Base-by-base conservation (phyloP, 2,888 invertebrate species). In the Troides aeacus region DNA sequence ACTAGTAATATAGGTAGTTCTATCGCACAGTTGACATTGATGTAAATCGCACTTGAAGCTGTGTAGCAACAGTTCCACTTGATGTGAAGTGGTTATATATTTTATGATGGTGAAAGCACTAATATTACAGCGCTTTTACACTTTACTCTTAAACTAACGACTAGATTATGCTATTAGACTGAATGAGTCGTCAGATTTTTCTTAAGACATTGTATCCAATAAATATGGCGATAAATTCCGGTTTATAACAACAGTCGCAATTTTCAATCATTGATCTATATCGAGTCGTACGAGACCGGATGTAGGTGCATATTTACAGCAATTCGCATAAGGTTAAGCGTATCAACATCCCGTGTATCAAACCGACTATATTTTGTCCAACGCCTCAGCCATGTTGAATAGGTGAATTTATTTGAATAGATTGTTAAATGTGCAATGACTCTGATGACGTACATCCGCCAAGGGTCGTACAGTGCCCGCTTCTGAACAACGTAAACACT, bases 291-390 rank as follows among this genome's bases (percentile, higher is more conserved):
- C 46, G 46, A n/a, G n/a, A n/a, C n/a, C 18, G 53, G 53, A n/a
- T n/a, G 18, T 8, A 53, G 53, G n/a, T 18, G n/a, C 10, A n/a
- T 50, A 21, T 62, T 56, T 56, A 56, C 21, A 18, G 30, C 8
- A 18, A 36, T 50, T 30, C 10, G 50, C 50, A 63, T 58, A 58
- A 53, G 7, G 42, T 15, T 58, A 68, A 30, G 56, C 61, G 24
- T 69, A 69, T 64, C 69, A 46, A 23, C 56, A 65, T 64, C 60
- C 21, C 17, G 18, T 64, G 57, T 61, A 56, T 46, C 24, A 24
- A 57, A 39, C 24, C 17, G 62, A 50, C 12, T 6, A 18, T 18
- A 30, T 57, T 56, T 61, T 56, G 69, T 69, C n/a, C 69, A 56
- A 64, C 39, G 21, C 61, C 46, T 17, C 42, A 12, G 30, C 30